A percentile compares a stretch with the other conserved stretches of the same genome.
Evolutionary conservation across 2,113 vertebrate genomes (phyloP).

Genomic region (Cervus canadensis): DNA sequence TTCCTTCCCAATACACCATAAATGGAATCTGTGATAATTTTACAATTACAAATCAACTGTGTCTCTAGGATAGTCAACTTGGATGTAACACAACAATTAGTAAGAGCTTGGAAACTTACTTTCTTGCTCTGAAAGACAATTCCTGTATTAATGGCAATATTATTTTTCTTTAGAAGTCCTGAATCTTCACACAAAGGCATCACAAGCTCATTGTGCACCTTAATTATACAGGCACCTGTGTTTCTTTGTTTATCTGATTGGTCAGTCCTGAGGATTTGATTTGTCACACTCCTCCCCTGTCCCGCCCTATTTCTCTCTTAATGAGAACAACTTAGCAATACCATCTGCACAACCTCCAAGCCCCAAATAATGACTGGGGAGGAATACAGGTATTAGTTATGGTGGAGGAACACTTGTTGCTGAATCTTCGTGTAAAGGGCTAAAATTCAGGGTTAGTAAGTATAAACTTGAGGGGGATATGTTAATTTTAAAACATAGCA

Average conservation of each 20-base stretch:
- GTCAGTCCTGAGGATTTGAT: constrained; percentile 70
- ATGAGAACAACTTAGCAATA: constrained; percentile 60
- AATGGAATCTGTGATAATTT: constrained; percentile 36
- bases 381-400: constrained; percentile 9
- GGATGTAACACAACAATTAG: constrained; percentile 57
- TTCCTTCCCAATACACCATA: constrained; percentile 23
- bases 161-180: constrained; percentile 60
- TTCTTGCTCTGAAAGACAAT: constrained; percentile 71
- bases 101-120: constrained; percentile 77
- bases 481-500: background rate
- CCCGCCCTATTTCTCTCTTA: constrained; percentile 75
- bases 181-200: constrained; percentile 67
- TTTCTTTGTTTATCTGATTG: constrained; percentile 74
- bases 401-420: background rate
- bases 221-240: constrained; percentile 70
- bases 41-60: constrained; percentile 15
- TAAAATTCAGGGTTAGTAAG: constrained; percentile 30
- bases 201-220: constrained; percentile 54
- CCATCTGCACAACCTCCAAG: constrained; percentile 33
- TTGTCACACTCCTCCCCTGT: constrained; percentile 72
- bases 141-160: constrained; percentile 57
- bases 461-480: background rate
- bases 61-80: background rate
- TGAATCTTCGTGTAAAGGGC: background rate
- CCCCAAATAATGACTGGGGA: constrained; percentile 41